Evolutionary conservation across 2,797 vertebrate genomes (phyloP), one percentile per base, ranked within the genome.

Genomic region (Percopsis omiscomaycus): DNA sequence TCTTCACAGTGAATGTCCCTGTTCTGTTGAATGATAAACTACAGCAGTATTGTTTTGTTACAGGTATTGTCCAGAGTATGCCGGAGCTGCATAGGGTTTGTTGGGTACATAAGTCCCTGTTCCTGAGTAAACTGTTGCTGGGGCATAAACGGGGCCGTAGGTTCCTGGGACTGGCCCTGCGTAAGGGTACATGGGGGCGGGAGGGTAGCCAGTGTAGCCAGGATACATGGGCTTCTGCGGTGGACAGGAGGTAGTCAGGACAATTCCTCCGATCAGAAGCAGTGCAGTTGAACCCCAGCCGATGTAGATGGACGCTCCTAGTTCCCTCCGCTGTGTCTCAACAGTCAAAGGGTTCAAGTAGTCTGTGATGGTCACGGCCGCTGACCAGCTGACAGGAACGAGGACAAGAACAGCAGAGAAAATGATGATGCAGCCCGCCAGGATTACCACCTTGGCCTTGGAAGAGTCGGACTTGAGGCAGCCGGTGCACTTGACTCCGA

Each of bases 401-500:
- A 92, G 82, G 54, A 85, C 3, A 51, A 90, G 13, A 42, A 90
- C 0, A 0, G 73, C 90, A 0, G 80, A 49, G 0, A 89, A 0
- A 1, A 94, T 90, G 57, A 92, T 60, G 6, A 94, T 73, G 47
- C 84, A 83, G 27, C 93, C 93, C 0, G 82, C 79, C 0, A 86
- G 42, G 64, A 94, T 93, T 53, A 91, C 80, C 59, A 89, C 76
- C 12, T 85, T 91, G 61, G 92, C 78, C 65, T 80, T 85, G 1
- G 86, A 85, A 0, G 84, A 45, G 0, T 93, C 91, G 0, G 54
- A 89, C 27, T 86, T 74, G 72, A 94, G 70, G 69, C 89, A 92
- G 72, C 86, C 66, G 30, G 84, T 92, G 82, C 92, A 94, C 65
- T 78, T 88, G 16, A 81, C 86, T 1, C 93, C 93, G 0, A 93